phyloP scores from a whole-genome alignment of 2,113 vertebrate species.

The Entomyzon cyanotis region DNA sequence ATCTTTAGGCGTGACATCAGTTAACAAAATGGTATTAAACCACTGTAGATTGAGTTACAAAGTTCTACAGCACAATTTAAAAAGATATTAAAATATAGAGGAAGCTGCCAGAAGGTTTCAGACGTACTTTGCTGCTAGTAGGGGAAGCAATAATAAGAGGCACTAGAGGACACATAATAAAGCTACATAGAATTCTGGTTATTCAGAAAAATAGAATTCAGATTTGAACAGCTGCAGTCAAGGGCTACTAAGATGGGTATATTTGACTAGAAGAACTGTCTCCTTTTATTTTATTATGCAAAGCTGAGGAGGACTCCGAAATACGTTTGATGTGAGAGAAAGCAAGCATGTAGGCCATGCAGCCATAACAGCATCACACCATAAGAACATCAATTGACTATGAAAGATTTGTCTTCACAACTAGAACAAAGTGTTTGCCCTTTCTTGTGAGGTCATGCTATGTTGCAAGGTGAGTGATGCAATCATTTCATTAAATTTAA shows the following conservation, averaged over 20 bases:
- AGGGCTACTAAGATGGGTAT: not conserved
- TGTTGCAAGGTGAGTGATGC: not conserved
- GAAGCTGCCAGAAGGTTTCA: not conserved
- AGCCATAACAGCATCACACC: not conserved
- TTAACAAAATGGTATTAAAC: not conserved
- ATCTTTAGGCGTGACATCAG: not conserved
- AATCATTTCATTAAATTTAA: not conserved
- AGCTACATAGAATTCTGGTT: not conserved
- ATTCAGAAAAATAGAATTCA: not conserved
- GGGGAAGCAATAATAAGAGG: not conserved
- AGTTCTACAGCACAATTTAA: not conserved
- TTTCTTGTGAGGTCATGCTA: not conserved
- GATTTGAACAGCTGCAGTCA: not conserved
- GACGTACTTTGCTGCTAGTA: not conserved
- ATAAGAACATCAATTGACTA: not conserved
- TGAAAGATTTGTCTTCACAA: not conserved
- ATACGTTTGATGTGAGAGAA: not conserved
- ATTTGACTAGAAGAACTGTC: not conserved
- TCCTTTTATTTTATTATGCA: not conserved
- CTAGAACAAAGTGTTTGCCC: not conserved
- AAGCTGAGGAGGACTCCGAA: not conserved
- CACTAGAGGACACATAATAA: not conserved
- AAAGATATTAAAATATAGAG: not conserved
- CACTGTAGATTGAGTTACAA: not conserved
- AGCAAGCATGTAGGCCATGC: not conserved